Conservation (phyloP, 2,888 invertebrate genomes). For the Aleiodes alternator region DNA sequence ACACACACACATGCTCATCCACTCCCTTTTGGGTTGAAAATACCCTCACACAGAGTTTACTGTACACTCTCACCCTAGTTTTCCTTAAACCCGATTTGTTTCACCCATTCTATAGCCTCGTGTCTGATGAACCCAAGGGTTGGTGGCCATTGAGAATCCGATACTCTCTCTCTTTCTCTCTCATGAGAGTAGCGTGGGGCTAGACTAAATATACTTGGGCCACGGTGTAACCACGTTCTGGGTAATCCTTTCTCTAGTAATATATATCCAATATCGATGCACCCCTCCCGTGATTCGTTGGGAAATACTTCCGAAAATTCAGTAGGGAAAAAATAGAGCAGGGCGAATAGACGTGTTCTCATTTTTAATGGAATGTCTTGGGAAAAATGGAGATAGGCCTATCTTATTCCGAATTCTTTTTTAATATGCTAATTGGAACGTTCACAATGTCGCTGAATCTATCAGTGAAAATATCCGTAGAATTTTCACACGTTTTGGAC, state of each 20-base stretch:
- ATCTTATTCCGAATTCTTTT: too few relatives aligned
- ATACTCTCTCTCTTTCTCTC: constrained; percentile 21
- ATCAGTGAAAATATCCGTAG: too few relatives aligned
- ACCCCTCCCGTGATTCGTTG: constrained; percentile 22
- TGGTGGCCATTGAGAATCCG: constrained; percentile 29
- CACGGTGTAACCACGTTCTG: constrained; percentile 9
- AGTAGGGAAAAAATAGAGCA: too few relatives aligned
- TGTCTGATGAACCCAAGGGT: constrained; percentile 34
- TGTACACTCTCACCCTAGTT: constrained; percentile 14
- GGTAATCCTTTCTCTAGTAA: constrained; percentile 21
- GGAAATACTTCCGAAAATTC: not conserved
- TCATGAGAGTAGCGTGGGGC: constrained; percentile 2
- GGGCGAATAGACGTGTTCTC: too few relatives aligned
- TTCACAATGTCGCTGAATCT: too few relatives aligned
- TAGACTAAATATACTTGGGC: constrained; percentile 30
- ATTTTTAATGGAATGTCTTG: too few relatives aligned
- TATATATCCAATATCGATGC: constrained; percentile 34
- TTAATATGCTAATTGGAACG: too few relatives aligned
- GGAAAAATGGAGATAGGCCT: too few relatives aligned
- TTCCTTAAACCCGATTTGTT: constrained; percentile 41
- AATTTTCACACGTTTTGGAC: too few relatives aligned
- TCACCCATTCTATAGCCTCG: constrained; percentile 22
- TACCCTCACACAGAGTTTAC: constrained; percentile 12
- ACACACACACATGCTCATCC: not conserved
- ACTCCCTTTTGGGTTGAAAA: constrained; percentile 18